Conservation (phyloP, 2,888 invertebrate genomes). For the Galeopsomyia nigrocyanea region DNA sequence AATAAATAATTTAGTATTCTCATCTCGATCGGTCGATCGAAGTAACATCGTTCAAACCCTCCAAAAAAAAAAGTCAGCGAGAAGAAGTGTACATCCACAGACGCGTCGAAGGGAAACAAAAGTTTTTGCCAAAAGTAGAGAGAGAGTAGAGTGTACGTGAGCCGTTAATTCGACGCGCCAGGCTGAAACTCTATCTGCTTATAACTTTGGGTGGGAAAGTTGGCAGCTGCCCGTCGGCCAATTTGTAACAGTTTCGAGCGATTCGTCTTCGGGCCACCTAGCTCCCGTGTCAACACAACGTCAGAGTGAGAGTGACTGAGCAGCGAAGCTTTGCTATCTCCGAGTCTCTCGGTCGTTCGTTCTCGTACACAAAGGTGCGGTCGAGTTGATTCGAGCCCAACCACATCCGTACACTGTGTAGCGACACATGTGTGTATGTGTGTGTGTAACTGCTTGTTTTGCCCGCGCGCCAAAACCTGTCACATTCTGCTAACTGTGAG, state of each 20-base stretch:
- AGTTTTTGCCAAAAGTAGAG: no score
- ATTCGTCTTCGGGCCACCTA: neutral
- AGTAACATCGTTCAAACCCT: neutral
- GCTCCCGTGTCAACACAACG: constrained; percentile 23
- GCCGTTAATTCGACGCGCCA: constrained; percentile 11
- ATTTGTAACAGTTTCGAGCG: constrained; percentile 4
- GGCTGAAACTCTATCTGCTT: constrained; percentile 14
- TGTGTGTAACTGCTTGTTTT: no score
- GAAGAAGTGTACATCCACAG: neutral
- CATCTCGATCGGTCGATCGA: neutral
- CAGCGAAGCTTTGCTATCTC: neutral
- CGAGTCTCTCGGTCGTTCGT: no score
- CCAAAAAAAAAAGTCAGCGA: neutral
- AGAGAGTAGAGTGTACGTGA: neutral
- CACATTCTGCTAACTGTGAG: no score
- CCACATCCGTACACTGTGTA: no score
- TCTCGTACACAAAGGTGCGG: no score
- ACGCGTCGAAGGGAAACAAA: no score
- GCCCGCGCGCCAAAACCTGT: no score
- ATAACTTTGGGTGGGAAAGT: neutral
- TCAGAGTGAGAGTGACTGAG: constrained; percentile 6
- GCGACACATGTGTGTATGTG: no score
- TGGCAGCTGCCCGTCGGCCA: constrained; percentile 1
- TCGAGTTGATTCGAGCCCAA: no score
- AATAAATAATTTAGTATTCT: neutral